Evolutionary conservation across 2,113 vertebrate species (phyloP).

Genomic region (Chlamydotis undulata): DNA sequence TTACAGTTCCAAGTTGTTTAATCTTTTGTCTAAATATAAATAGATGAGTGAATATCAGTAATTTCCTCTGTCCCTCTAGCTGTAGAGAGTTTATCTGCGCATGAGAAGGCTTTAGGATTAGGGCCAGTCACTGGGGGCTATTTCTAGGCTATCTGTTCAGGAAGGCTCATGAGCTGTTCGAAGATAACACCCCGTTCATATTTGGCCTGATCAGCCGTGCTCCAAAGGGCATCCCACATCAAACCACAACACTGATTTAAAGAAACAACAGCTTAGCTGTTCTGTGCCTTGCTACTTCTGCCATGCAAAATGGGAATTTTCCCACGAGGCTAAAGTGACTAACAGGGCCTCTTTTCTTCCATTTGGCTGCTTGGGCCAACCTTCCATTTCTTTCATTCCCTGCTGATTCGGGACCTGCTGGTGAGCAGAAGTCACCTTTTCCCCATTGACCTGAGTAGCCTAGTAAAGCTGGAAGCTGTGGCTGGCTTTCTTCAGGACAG

Average conservation of each 20-base stretch:
- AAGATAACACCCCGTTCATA: slow-evolving; percentile 13
- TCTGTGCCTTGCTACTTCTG: not conserved
- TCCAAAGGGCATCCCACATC: slow-evolving; percentile 22
- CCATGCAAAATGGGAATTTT: not conserved
- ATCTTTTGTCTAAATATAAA: slow-evolving; percentile 68
- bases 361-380: not conserved
- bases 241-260: not conserved
- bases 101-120: slow-evolving; percentile 33
- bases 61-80: slow-evolving; percentile 21
- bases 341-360: not conserved
- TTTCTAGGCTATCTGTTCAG: slow-evolving; percentile 36
- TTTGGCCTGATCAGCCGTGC: not conserved
- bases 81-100: slow-evolving; percentile 35
- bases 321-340: not conserved
- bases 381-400: not conserved
- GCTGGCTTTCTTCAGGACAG: not conserved
- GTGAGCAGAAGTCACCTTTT: not conserved
- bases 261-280: not conserved
- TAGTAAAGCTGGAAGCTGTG: not conserved
- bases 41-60: slow-evolving; percentile 63
- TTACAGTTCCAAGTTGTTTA: slow-evolving; percentile 42
- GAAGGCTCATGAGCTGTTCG: slow-evolving; percentile 26
- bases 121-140: not conserved
- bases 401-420: not conserved
- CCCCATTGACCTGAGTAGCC: not conserved